These are phyloP conservation scores for Danaus chrysippus DNA, from an alignment of 2,888 invertebrate species.

Conservation along the genomic window DNA sequence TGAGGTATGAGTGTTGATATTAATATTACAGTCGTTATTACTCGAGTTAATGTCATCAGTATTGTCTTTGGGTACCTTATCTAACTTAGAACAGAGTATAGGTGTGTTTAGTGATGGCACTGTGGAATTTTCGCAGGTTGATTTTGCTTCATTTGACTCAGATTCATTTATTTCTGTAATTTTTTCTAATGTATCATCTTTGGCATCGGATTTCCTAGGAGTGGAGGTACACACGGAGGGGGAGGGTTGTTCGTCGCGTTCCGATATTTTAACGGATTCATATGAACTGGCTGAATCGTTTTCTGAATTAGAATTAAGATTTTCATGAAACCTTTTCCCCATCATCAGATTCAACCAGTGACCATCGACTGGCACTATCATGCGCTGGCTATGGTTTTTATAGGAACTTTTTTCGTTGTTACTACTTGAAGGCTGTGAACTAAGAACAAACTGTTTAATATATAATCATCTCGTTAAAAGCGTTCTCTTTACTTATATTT, in stretches of 20 bases:
- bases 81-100: constrained; percentile 61
- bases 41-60: constrained; percentile 44
- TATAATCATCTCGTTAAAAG: too few relatives aligned
- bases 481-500: background rate
- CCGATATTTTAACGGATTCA: constrained; percentile 62
- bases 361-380: constrained; percentile 77
- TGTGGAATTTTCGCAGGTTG: constrained; percentile 50
- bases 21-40: constrained; percentile 48
- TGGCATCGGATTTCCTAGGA: constrained; percentile 65
- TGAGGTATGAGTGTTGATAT: constrained; percentile 59
- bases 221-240: constrained; percentile 74
- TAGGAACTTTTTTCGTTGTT: constrained; percentile 73
- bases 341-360: constrained; percentile 81
- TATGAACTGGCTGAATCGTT: constrained; percentile 78
- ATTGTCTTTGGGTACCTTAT: constrained; percentile 68
- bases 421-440: constrained; percentile 72
- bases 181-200: constrained; percentile 63
- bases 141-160: constrained; percentile 53
- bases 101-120: constrained; percentile 57
- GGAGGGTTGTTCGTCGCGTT: constrained; percentile 79
- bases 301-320: constrained; percentile 71
- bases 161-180: constrained; percentile 48
- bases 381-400: constrained; percentile 61
- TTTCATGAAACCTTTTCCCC: constrained; percentile 79
- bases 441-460: constrained; percentile 42